Evolutionary conservation across 2,113 vertebrate species (phyloP), one percentile per base, ranked within the genome.

Genomic region (Oncorhynchus masou): DNA sequence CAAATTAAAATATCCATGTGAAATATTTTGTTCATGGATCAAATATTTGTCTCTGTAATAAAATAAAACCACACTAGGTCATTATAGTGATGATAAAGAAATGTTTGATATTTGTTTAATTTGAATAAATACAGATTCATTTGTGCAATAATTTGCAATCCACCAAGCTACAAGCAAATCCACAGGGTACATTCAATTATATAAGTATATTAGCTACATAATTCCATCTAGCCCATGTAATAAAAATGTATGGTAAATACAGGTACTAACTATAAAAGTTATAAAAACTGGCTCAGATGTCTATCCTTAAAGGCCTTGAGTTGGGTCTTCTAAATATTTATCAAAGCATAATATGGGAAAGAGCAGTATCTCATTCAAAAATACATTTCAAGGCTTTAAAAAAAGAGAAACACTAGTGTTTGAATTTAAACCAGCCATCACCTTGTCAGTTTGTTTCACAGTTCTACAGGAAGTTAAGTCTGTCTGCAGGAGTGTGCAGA

Each of bases 41-140:
- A 2, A 5, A 7, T 76, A 73, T 73, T 68, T 2, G 20, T 9
- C 7, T 39, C 39, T 45, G 39, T 45, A 11, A 45, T 45, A 45
- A 45, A 45, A 45, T 45, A 45, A 11, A 45, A 11, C 39, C 2
- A 45, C 39, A 45, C 9, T 45, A 45, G 39, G 39, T 45, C 39
- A 45, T 45, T 19, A n/a, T 48, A 22, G 25, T 22, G 60, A 70
- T 25, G 20, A 81, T 31, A 20, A 64, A 64, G 22, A 25, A 25
- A 88, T 73, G 88, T 82, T 62, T 92, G 91, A 88, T 73, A 89
- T 82, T 62, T 92, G 91, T 82, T 92, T 93, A 1, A 34, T 34
- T 34, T 34, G 6, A 94, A 94, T 94, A 93, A 94, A 94, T 93
- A 93, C 86, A 89, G 74, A 90, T 78, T 88, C 70, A 83, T 81